Evolutionary conservation across 2,797 vertebrate species (phyloP).

Genomic region (Acanthurus lineatus): DNA sequence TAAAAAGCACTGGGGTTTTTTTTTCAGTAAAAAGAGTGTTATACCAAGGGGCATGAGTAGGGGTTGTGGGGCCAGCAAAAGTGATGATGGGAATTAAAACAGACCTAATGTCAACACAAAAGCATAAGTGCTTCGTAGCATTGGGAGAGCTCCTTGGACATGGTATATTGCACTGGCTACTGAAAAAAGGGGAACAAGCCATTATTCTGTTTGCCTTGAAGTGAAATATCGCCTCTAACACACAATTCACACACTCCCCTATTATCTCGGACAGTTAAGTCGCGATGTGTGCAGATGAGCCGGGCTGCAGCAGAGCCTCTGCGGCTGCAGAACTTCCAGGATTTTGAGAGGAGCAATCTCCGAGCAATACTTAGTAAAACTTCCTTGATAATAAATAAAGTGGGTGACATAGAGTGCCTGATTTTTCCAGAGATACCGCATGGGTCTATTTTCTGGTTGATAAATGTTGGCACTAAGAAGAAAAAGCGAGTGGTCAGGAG

Average conservation of each 20-base stretch:
- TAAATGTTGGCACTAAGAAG: constrained; percentile 34
- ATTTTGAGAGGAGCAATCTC: constrained; percentile 34
- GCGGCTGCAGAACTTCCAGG: constrained; percentile 25
- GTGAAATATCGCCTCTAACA: constrained; percentile 51
- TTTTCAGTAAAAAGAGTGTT: constrained; percentile 43
- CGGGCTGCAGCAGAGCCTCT: constrained; percentile 3
- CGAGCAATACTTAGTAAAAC: constrained; percentile 42
- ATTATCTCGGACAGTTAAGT: constrained; percentile 48
- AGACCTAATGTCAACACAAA: constrained; percentile 69
- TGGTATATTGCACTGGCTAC: constrained; percentile 50
- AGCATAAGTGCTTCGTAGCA: constrained; percentile 45
- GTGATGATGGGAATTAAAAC: constrained; percentile 75
- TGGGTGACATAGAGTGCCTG: constrained; percentile 28
- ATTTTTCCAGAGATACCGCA: constrained; percentile 35
- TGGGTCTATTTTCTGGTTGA: constrained; percentile 52
- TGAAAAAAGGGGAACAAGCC: constrained; percentile 58
- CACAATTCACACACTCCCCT: constrained; percentile 40
- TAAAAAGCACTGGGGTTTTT: constrained; percentile 56
- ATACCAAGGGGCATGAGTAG: constrained; percentile 47
- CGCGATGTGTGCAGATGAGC: constrained; percentile 46
- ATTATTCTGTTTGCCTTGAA: constrained; percentile 65
- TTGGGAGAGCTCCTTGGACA: constrained; percentile 47
- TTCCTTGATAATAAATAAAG: constrained; percentile 50
- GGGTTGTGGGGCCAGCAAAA: constrained; percentile 23
- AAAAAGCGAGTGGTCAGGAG: constrained; percentile 23